phyloP scores from a whole-genome alignment of 64 coral and sea anemone species.

The Montipora foliosa region DNA sequence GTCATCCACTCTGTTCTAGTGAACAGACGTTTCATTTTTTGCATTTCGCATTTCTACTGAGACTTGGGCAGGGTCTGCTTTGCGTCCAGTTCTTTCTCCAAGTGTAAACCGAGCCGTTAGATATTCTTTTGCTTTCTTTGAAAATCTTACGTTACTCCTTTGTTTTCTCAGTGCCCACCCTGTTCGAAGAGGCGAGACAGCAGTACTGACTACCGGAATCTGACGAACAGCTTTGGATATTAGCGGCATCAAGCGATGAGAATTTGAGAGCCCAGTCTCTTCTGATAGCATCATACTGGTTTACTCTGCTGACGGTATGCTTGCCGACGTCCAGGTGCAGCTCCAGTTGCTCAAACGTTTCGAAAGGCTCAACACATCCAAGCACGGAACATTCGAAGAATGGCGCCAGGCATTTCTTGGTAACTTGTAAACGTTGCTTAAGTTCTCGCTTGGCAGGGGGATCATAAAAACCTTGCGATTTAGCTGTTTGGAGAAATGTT shows the following conservation, averaged over 20 bases:
- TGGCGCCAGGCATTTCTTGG: neutral
- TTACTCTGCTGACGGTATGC: slow-evolving; percentile 51
- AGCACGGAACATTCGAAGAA: slow-evolving; percentile 53
- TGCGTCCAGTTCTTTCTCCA: slow-evolving; percentile 77
- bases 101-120: slow-evolving; percentile 63
- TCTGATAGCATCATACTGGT: slow-evolving; percentile 77
- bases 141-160: slow-evolving; percentile 60
- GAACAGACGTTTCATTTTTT: slow-evolving; percentile 42
- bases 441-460: slow-evolving; percentile 35
- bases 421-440: slow-evolving; percentile 7
- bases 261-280: slow-evolving; percentile 77
- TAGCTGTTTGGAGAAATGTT: slow-evolving; percentile 57
- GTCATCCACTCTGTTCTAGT: slow-evolving; percentile 73
- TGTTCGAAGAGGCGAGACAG: neutral
- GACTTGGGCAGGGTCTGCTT: slow-evolving; percentile 68
- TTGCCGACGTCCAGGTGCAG: slow-evolving; percentile 79
- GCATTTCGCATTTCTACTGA: slow-evolving; percentile 68
- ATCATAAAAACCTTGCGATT: slow-evolving; percentile 40
- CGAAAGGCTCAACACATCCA: slow-evolving; percentile 65
- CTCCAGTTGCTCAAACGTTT: slow-evolving; percentile 65
- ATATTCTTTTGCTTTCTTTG: slow-evolving; percentile 75
- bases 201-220: neutral
- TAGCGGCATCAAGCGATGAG: slow-evolving; percentile 51
- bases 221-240: neutral
- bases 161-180: slow-evolving; percentile 76